These are phyloP conservation scores for Ernsta delagoae DNA, from an alignment of 2,888 invertebrate genomes.

Conservation along the genomic window DNA sequence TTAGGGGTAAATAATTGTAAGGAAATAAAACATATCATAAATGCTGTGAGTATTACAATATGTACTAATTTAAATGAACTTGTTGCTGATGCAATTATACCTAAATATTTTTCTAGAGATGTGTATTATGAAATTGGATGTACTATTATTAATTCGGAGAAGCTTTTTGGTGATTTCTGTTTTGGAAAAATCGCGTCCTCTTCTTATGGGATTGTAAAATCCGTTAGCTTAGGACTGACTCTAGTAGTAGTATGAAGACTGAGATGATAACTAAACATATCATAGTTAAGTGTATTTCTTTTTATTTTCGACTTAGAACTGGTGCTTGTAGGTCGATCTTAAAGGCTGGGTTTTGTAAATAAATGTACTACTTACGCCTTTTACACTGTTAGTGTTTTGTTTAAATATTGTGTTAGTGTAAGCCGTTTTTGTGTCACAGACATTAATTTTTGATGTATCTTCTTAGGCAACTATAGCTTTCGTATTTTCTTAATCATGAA, in stretches of 20 bases:
- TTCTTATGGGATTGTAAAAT: slow-evolving; percentile 82
- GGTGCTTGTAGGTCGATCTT: slow-evolving; percentile 85
- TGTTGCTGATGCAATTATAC: slow-evolving; percentile 80
- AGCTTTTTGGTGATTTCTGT: slow-evolving; percentile 78
- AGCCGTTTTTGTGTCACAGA: slow-evolving; percentile 51
- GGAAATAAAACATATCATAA: slow-evolving; percentile 80
- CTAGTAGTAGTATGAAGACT: slow-evolving; percentile 84
- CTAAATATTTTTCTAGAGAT: slow-evolving; percentile 84
- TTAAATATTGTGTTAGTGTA: slow-evolving; percentile 49
- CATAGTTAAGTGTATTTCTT: slow-evolving; percentile 78
- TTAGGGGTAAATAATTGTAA: slow-evolving; percentile 74
- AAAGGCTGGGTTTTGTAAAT: slow-evolving; percentile 84
- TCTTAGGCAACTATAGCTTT: slow-evolving; percentile 13
- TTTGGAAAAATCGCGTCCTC: slow-evolving; percentile 82
- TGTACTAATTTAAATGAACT: slow-evolving; percentile 79
- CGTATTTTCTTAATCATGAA: slow-evolving; percentile 1
- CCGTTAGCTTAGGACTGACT: slow-evolving; percentile 82
- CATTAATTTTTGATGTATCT: slow-evolving; percentile 28
- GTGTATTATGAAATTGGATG: slow-evolving; percentile 79
- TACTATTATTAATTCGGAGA: slow-evolving; percentile 70
- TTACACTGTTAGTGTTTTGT: slow-evolving; percentile 70
- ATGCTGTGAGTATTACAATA: slow-evolving; percentile 85
- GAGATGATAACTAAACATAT: slow-evolving; percentile 81
- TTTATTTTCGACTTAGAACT: slow-evolving; percentile 83
- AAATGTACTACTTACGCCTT: slow-evolving; percentile 72